A percentile compares a stretch with the other conserved stretches of the same genome.
Conservation (phyloP, 2,113 vertebrate species). For the Puffinus mauretanicus region DNA sequence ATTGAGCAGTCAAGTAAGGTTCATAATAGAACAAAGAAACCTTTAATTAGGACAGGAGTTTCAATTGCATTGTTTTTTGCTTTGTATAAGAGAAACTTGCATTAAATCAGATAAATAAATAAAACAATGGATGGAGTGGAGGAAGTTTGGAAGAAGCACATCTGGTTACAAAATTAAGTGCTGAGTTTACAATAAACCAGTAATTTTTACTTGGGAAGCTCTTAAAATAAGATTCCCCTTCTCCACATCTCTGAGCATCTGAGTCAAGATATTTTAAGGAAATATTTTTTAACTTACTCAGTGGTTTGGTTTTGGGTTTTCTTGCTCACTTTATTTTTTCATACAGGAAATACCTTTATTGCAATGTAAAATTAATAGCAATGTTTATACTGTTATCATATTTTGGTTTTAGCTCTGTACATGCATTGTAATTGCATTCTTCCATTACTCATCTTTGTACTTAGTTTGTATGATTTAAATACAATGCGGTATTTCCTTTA, state of each 20-base stretch:
- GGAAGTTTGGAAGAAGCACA: neutral
- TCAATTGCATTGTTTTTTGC: neutral
- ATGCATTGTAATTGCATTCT: neutral
- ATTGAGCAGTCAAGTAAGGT: constrained; percentile 36
- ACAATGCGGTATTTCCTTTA: neutral
- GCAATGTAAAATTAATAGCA: neutral
- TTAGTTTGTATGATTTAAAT: neutral
- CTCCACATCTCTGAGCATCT: neutral
- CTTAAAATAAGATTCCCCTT: neutral
- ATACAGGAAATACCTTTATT: neutral
- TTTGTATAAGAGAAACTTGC: constrained; percentile 42
- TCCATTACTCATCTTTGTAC: neutral
- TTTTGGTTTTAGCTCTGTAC: neutral
- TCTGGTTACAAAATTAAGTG: constrained; percentile 18
- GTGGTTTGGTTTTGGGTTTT: neutral
- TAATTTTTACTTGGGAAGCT: constrained; percentile 13
- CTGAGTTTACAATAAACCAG: neutral
- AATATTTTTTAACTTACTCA: neutral
- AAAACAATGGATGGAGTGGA: constrained; percentile 9
- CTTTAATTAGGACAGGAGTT: constrained; percentile 53
- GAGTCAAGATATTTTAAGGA: neutral
- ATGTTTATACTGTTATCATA: neutral
- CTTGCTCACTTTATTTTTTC: neutral
- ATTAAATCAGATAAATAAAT: constrained; percentile 50
- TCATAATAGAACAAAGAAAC: constrained; percentile 49